Evolutionary conservation across 2,797 vertebrate genomes (phyloP).

Genomic region (Margarornis squamiger): DNA sequence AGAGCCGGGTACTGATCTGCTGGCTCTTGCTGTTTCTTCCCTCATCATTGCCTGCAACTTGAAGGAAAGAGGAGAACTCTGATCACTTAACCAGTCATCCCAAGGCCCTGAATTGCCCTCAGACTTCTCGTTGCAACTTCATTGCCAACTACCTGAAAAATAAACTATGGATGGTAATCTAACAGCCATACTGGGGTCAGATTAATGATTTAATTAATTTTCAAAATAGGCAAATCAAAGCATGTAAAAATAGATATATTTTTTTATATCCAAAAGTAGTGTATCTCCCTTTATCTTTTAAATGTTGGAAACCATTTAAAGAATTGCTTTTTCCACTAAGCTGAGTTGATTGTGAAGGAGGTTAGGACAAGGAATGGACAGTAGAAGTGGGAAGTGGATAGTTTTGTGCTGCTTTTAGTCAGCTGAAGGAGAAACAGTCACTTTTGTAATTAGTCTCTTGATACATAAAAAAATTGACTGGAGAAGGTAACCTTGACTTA

Average conservation of each 20-base stretch:
- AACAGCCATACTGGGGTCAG: background rate
- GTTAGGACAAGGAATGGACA: background rate
- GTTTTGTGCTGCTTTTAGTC: background rate
- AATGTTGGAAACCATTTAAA: background rate
- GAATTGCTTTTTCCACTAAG: background rate
- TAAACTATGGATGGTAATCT: background rate
- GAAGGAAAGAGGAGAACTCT: background rate
- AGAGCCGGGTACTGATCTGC: background rate
- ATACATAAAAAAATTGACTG: background rate
- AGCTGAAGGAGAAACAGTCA: background rate
- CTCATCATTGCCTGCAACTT: background rate
- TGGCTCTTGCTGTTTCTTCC: background rate
- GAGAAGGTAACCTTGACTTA: slow-evolving; percentile 43
- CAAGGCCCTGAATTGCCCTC: background rate
- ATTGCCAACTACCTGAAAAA: background rate
- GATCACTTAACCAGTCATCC: background rate
- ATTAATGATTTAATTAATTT: background rate
- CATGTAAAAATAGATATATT: background rate
- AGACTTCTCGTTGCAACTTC: background rate
- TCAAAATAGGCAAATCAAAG: background rate
- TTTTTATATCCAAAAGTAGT: background rate
- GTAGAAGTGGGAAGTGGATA: background rate
- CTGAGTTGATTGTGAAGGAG: background rate
- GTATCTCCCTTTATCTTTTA: background rate
- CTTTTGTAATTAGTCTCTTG: background rate